Conservation (phyloP, 2,797 vertebrate species). For the Spheniscus humboldti region DNA sequence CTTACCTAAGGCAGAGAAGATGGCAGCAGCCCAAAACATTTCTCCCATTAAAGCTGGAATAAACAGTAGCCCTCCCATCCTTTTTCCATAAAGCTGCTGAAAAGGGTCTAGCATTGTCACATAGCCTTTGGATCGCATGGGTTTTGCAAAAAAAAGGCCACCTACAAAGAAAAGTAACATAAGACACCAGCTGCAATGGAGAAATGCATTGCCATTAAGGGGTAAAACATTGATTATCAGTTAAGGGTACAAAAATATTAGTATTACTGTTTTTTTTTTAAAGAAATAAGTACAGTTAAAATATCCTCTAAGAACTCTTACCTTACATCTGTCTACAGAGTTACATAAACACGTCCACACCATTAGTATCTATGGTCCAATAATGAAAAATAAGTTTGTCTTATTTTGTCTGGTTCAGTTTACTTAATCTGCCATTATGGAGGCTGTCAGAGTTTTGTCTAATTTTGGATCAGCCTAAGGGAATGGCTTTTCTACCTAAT, state of each 20-base stretch:
- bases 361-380: neutral
- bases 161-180: constrained; percentile 71
- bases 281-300: neutral
- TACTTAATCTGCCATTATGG: neutral
- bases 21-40: constrained; percentile 98
- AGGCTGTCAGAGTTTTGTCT: neutral
- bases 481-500: neutral
- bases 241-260: neutral
- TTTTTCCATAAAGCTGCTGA: constrained; percentile 93
- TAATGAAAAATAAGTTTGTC: neutral
- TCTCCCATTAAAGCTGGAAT: constrained; percentile 97
- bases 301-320: neutral
- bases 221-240: neutral
- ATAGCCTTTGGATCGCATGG: constrained; percentile 94
- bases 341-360: neutral
- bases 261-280: neutral
- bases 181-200: neutral
- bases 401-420: neutral
- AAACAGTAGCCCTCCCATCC: constrained; percentile 95
- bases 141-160: constrained; percentile 97
- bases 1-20: constrained; percentile 94
- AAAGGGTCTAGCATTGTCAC: constrained; percentile 98
- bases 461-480: neutral
- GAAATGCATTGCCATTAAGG: neutral
- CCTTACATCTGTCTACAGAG: neutral